Evolutionary conservation across 2,113 vertebrate genomes (phyloP).

Genomic region (Bostrychus sinensis): DNA sequence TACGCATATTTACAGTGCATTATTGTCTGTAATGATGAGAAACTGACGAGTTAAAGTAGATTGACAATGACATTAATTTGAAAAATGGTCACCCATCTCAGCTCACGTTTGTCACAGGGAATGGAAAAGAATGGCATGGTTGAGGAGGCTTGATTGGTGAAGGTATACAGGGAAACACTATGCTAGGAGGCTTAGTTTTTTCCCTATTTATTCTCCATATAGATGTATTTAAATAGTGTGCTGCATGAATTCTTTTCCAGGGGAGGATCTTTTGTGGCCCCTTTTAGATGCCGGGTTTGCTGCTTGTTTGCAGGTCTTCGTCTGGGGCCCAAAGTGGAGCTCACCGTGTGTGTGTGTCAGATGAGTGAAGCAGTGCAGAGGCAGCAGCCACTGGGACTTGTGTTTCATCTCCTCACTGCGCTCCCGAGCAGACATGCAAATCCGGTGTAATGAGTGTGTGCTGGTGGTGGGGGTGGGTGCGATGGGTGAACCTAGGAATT

Average conservation of each 20-base stretch:
- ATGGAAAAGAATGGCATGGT: constrained; percentile 33
- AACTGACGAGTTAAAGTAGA: constrained; percentile 12
- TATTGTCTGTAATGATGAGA: constrained; percentile 24
- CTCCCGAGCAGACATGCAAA: constrained; percentile 81
- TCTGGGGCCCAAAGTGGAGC: constrained; percentile 72
- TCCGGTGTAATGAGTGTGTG: constrained; percentile 76
- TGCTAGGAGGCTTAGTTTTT: constrained; percentile 42
- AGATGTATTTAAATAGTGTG: constrained; percentile 64
- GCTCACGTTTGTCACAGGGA: constrained; percentile 21
- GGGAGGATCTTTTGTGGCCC: constrained; percentile 40
- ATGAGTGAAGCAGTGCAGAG: constrained; percentile 75
- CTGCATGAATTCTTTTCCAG: constrained; percentile 35
- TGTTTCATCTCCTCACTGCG: constrained; percentile 76
- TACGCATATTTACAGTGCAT: constrained; percentile 2
- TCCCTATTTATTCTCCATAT: constrained; percentile 49
- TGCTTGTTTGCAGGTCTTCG: constrained; percentile 63
- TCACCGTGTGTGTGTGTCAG: constrained; percentile 74
- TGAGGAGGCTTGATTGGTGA: constrained; percentile 36
- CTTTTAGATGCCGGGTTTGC: constrained; percentile 55
- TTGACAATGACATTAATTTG: constrained; percentile 17
- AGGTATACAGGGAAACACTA: constrained; percentile 18
- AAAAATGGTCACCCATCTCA: constrained; percentile 26
- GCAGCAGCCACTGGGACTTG: constrained; percentile 76
- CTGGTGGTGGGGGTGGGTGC: constrained; percentile 41
- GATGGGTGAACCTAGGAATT: constrained; percentile 63